phyloP scores from a whole-genome alignment of 2,888 invertebrate genomes.

The Trichopoda pennipes region DNA sequence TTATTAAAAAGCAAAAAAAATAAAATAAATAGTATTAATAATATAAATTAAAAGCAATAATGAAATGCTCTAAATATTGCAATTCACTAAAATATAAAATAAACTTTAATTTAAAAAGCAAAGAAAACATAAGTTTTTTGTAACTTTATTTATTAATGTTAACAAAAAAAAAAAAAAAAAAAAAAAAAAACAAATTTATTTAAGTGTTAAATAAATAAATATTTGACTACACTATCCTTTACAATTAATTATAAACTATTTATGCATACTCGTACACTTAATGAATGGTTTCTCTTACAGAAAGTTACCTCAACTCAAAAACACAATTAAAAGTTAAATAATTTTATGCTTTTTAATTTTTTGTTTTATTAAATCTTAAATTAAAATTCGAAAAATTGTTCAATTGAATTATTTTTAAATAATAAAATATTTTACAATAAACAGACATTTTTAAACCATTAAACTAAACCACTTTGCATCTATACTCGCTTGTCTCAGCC shows the following conservation, averaged over 20 bases:
- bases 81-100: constrained; percentile 30
- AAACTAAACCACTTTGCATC: too few species aligned
- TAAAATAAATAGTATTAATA: background rate
- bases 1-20: background rate
- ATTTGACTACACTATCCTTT: background rate
- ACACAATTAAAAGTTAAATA: background rate
- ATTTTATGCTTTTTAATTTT: background rate
- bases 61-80: constrained; percentile 62
- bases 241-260: constrained; percentile 5
- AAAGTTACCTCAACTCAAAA: constrained; percentile 46
- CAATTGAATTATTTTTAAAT: too few species aligned
- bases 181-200: background rate
- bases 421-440: too few species aligned
- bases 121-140: background rate
- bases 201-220: constrained; percentile 8
- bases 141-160: constrained; percentile 41
- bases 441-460: too few species aligned
- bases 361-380: too few species aligned
- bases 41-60: constrained; percentile 36
- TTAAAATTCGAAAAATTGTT: too few species aligned
- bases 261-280: constrained; percentile 2
- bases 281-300: constrained; percentile 49
- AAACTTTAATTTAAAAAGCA: background rate
- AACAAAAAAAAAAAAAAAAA: too few species aligned
- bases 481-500: too few species aligned